These are phyloP conservation scores for Epizoanthus stellaris DNA, from an alignment of 92 coral and sea anemone species.

Conservation along the genomic window DNA sequence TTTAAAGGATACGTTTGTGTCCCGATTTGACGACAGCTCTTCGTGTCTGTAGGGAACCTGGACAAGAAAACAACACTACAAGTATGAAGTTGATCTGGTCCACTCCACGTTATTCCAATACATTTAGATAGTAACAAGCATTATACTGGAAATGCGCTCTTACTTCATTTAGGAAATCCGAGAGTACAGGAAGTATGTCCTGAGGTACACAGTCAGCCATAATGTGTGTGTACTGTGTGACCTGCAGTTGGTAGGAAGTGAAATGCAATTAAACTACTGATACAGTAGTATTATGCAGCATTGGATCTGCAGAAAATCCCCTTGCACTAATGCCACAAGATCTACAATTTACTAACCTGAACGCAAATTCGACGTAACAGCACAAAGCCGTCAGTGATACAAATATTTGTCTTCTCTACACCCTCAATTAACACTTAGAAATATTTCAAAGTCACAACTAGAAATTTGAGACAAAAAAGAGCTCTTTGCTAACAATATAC, in stretches of 20 bases:
- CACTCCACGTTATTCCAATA: background rate
- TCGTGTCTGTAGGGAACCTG: conserved; percentile 73
- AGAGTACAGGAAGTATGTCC: conserved; percentile 70
- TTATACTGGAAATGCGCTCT: background rate
- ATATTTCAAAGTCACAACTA: no score
- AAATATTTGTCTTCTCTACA: no score
- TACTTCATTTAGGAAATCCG: conserved; percentile 78
- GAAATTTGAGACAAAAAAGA: no score
- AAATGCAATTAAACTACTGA: background rate
- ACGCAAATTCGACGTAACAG: no score
- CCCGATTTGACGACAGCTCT: conserved; percentile 39
- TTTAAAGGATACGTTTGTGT: conserved; percentile 65
- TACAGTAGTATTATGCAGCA: background rate
- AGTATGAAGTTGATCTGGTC: background rate
- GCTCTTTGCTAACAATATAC: no score
- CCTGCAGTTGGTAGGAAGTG: conserved; percentile 49
- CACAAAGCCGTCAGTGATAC: no score
- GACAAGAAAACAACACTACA: background rate
- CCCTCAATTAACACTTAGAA: no score
- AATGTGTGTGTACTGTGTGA: conserved; percentile 91
- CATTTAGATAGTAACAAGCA: background rate
- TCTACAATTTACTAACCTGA: no score
- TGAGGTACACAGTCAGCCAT: conserved; percentile 98
- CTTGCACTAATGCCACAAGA: no score
- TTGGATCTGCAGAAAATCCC: background rate